A percentile compares a stretch with the other conserved stretches of the same genome.
These are phyloP conservation scores for Galagoides demidoff DNA, from an alignment of 2,797 vertebrate species.

Conservation along the genomic window DNA sequence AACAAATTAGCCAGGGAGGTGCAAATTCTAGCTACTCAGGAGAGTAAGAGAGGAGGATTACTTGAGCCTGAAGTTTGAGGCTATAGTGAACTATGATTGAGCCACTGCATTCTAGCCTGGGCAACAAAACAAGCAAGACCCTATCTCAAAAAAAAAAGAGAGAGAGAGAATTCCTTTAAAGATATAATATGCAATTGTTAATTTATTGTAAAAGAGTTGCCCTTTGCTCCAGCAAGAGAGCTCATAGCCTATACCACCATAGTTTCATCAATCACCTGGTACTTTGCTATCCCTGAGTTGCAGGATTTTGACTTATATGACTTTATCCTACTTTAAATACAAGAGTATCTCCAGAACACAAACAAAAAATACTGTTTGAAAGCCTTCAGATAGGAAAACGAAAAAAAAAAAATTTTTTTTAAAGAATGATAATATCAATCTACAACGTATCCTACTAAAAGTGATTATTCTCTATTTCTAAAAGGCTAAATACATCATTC, in stretches of 20 bases:
- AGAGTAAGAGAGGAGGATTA: neutral
- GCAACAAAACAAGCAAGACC: neutral
- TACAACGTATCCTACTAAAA: slow-evolving; percentile 23
- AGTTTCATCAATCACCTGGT: neutral
- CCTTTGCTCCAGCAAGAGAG: neutral
- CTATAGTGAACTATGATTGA: neutral
- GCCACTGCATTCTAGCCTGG: neutral
- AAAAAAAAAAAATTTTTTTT: slow-evolving; percentile 16
- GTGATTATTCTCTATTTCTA: slow-evolving; percentile 29
- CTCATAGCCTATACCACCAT: neutral
- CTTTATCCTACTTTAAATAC: slow-evolving; percentile 55
- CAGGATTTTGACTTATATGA: slow-evolving; percentile 18
- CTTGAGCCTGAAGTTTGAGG: neutral
- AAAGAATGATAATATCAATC: slow-evolving; percentile 40
- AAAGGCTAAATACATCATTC: slow-evolving; percentile 54
- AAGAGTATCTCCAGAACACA: slow-evolving; percentile 35
- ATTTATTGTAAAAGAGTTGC: slow-evolving; percentile 37
- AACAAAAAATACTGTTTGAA: slow-evolving; percentile 68
- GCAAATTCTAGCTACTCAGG: neutral
- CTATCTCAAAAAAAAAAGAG: neutral
- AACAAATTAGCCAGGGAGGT: neutral
- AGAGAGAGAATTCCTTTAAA: slow-evolving; percentile 48
- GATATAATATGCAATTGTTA: neutral
- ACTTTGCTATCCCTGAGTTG: neutral
- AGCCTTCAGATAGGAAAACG: slow-evolving; percentile 55